These are phyloP conservation scores for Mormyrops boulengeri DNA, from an alignment of 2,797 vertebrate species.

Conservation along the genomic window DNA sequence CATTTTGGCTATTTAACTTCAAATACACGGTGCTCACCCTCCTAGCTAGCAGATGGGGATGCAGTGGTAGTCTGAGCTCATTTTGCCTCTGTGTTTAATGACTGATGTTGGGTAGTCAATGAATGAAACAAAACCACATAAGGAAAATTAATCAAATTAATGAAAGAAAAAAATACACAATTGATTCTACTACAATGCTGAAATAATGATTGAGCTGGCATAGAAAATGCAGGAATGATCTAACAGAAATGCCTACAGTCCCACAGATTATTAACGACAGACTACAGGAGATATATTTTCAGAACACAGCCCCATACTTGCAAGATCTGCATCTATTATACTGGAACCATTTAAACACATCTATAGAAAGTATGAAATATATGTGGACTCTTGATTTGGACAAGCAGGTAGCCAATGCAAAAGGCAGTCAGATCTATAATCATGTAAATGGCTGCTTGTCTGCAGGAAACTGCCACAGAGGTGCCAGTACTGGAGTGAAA, in stretches of 20 bases:
- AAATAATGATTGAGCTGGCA: neutral
- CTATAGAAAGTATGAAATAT: neutral
- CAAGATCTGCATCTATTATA: neutral
- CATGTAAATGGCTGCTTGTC: neutral
- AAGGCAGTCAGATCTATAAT: neutral
- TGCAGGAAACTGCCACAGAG: neutral
- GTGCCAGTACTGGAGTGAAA: neutral
- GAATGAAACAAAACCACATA: neutral
- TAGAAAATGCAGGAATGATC: neutral
- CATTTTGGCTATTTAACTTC: neutral
- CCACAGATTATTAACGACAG: neutral
- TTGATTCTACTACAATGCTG: neutral
- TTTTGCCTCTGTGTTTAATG: neutral
- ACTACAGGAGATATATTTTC: neutral
- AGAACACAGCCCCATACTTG: neutral
- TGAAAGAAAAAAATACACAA: neutral
- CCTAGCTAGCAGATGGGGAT: neutral
- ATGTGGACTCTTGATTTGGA: neutral
- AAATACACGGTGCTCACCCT: neutral
- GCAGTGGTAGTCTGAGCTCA: neutral
- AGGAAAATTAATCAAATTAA: slow-evolving; percentile 10
- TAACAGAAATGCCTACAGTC: neutral
- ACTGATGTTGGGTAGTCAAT: neutral
- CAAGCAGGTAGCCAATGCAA: neutral
- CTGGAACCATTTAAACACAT: neutral